Conservation (phyloP, 1,140 invertebrate genomes). For the Bombus polaris region DNA sequence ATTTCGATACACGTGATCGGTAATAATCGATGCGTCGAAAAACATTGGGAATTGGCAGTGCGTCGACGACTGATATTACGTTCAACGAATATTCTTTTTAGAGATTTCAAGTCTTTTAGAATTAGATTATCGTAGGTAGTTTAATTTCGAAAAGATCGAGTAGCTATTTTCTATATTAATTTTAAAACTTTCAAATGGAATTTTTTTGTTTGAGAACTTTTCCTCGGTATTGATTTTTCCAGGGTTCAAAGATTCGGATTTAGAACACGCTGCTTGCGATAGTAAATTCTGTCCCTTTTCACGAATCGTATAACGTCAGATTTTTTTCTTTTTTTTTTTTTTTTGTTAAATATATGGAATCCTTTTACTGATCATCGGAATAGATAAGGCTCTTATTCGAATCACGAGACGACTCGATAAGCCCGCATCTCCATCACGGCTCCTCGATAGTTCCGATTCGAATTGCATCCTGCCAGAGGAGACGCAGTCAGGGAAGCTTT, state of each 20-base stretch:
- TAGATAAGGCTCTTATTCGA: neutral
- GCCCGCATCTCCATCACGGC: neutral
- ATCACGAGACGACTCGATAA: neutral
- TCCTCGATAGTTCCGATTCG: neutral
- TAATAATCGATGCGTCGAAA: neutral
- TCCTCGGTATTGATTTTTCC: too few species aligned
- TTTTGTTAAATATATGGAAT: too few species aligned
- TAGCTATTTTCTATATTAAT: neutral
- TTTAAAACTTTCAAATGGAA: neutral
- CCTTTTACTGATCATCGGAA: neutral
- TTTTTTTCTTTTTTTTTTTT: too few species aligned
- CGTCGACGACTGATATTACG: neutral
- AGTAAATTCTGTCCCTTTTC: neutral
- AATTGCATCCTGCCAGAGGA: neutral
- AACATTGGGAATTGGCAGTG: neutral
- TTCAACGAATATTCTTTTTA: neutral
- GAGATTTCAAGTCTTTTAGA: too few species aligned
- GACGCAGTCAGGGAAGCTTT: neutral
- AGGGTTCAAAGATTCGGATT: too few species aligned
- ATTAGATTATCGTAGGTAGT: neutral
- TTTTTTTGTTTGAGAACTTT: too few species aligned
- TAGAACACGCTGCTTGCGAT: too few species aligned
- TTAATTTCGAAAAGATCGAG: too few species aligned
- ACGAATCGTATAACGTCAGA: neutral
- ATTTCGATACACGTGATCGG: neutral